Evolutionary conservation across 1,140 invertebrate genomes (phyloP).

Genomic region (Drosophila serrata): DNA sequence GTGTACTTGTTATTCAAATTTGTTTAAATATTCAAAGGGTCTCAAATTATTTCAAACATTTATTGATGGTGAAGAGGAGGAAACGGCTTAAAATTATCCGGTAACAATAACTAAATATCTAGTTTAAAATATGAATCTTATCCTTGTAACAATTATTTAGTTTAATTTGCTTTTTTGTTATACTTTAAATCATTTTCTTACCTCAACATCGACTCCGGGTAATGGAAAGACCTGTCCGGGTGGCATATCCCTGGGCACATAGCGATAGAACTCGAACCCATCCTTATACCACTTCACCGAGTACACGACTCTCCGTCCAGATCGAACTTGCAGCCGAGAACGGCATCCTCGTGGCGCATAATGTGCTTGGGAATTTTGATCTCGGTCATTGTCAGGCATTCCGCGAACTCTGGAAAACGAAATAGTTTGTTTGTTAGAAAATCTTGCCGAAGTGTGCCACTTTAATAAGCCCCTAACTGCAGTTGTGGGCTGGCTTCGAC

Average conservation of each 20-base stretch:
- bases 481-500: conserved; percentile 9
- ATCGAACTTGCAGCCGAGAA: conserved; percentile 92
- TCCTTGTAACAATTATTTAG: too few species aligned
- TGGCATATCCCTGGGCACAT: conserved; percentile 90
- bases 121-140: too few species aligned
- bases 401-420: conserved; percentile 62
- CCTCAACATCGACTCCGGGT: conserved; percentile 93
- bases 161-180: too few species aligned
- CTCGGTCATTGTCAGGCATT: conserved; percentile 88
- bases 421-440: conserved; percentile 38
- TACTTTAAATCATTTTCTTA: conserved; percentile 86
- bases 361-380: conserved; percentile 90
- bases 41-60: too few species aligned
- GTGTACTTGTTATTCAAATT: not conserved
- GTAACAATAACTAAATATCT: too few species aligned
- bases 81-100: too few species aligned
- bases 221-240: conserved; percentile 90
- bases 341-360: conserved; percentile 89
- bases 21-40: not conserved
- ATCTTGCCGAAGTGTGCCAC: conserved; percentile 19
- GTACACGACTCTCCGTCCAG: conserved; percentile 93
- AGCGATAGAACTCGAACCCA: conserved; percentile 94
- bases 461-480: conserved; percentile 56
- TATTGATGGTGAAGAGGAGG: too few species aligned
- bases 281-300: conserved; percentile 96